Evolutionary conservation across 2,113 vertebrate genomes (phyloP), one percentile per base, ranked within the genome.

Genomic region (Bambusicola thoracicus): DNA sequence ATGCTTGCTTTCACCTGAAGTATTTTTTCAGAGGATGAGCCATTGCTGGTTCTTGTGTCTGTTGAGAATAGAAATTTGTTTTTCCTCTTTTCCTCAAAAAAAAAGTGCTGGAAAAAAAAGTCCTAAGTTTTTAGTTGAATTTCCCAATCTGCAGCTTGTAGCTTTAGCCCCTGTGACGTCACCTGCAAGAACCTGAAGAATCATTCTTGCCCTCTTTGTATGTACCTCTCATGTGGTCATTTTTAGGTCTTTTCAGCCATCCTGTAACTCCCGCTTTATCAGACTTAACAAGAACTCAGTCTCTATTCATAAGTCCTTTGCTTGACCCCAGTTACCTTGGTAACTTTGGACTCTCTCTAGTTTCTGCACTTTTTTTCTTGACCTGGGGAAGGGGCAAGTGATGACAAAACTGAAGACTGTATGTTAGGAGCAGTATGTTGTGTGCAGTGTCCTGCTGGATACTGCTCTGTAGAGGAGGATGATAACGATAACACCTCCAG

Each of bases 401-500:
- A 30, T 63, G 25, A 21, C 16, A 80, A 32, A 56, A 20, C 5
- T 55, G 38, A 48, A 70, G 36, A 20, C 10, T 1, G 3, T 34
- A 9, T 44, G 62, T 19, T 65, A 30, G 56, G 62, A 36, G 63
- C 19, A 18, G 12, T 51, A 51, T 51, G 49, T 51, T 51, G 27
- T 13, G 25, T 27, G 49, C 49, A 14, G 24, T 51, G 13, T 51
- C 49, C 49, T 59, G 15, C 40, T 4, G 20, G 30, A 3, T 53
- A 14, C 5, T 43, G 15, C 36, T 55, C 11, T 4, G 3, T 48
- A 11, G 36, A 59, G 40, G 32, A 55, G 7, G 16, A 4, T 70
- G 29, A 5, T 2, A 2, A 6, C 21, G 29, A 5, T 2, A 2
- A 6, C 21, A 46, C 55, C 10, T 14, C 7, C 21, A 24, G 34